Conservation (phyloP, 2,888 invertebrate genomes). For the Pristionchus entomophagus region DNA sequence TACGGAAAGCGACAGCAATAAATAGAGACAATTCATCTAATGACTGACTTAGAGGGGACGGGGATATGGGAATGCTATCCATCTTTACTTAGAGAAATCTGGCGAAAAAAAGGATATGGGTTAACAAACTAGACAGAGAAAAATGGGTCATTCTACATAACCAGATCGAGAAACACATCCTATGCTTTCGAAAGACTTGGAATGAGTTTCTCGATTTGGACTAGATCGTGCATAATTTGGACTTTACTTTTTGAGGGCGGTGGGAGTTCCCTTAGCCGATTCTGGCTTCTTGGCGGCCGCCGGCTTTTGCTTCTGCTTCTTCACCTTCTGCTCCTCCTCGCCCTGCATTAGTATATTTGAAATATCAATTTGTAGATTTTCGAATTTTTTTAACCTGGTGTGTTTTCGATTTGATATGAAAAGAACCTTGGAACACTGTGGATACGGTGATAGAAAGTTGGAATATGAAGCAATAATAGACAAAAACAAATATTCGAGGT, state of each 20-base stretch:
- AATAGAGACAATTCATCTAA: slow-evolving; percentile 30
- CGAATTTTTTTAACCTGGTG: too few relatives aligned
- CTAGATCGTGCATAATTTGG: not conserved
- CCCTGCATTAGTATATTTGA: slow-evolving; percentile 1
- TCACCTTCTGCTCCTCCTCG: slow-evolving; percentile 33
- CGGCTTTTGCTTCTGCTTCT: slow-evolving; percentile 58
- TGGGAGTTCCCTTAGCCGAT: slow-evolving; percentile 42
- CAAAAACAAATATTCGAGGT: too few relatives aligned
- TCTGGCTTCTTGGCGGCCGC: slow-evolving; percentile 45
- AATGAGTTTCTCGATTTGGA: too few relatives aligned
- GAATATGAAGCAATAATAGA: too few relatives aligned
- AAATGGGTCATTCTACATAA: not conserved
- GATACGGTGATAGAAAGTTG: too few relatives aligned
- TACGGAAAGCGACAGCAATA: slow-evolving; percentile 19
- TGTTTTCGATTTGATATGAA: too few relatives aligned
- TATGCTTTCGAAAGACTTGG: too few relatives aligned
- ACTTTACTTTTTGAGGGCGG: slow-evolving; percentile 42
- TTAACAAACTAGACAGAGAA: not conserved
- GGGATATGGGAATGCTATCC: slow-evolving; percentile 24
- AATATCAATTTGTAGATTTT: too few relatives aligned
- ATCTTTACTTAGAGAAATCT: not conserved
- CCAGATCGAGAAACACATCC: too few relatives aligned
- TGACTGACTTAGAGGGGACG: slow-evolving; percentile 22
- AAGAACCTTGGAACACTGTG: too few relatives aligned
- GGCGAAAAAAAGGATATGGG: not conserved